phyloP scores from a whole-genome alignment of 2,797 vertebrate species.

The Alauda arvensis region DNA sequence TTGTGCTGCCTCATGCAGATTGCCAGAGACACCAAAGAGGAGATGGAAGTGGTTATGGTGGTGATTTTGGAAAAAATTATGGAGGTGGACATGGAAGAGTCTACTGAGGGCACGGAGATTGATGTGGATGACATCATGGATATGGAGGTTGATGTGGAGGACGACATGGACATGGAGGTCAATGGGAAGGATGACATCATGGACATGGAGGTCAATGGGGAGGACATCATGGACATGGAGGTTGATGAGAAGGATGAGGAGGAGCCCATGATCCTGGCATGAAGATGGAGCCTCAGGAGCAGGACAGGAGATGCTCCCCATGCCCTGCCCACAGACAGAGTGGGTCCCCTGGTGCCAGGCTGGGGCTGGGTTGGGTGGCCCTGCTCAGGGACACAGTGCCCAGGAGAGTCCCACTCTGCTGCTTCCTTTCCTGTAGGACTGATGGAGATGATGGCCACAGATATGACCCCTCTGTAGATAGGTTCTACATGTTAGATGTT shows the following conservation, averaged over 20 bases:
- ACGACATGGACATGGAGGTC: too few species aligned
- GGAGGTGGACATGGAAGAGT: neutral
- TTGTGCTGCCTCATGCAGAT: neutral
- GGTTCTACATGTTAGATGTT: neutral
- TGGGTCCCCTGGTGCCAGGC: neutral
- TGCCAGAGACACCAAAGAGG: neutral
- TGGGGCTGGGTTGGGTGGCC: too few species aligned
- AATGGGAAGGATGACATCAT: rapidly evolving
- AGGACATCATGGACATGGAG: neutral
- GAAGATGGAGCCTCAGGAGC: neutral
- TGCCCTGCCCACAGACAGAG: neutral
- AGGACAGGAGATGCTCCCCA: neutral
- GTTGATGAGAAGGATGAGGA: neutral
- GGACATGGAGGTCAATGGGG: rapidly evolving
- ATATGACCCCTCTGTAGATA: neutral
- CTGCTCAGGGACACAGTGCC: too few species aligned
- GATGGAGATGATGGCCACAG: neutral
- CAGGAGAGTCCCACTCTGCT: neutral
- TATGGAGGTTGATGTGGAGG: rapidly evolving
- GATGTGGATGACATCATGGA: too few species aligned
- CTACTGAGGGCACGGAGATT: neutral
- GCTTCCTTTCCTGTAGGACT: neutral
- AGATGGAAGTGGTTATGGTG: neutral
- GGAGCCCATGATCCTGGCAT: neutral
- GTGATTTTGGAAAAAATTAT: too few species aligned